A percentile compares a stretch with the other conserved stretches of the same genome.
Evolutionary conservation across 2,113 vertebrate genomes (phyloP).

Genomic region (Nothobranchius furzeri): DNA sequence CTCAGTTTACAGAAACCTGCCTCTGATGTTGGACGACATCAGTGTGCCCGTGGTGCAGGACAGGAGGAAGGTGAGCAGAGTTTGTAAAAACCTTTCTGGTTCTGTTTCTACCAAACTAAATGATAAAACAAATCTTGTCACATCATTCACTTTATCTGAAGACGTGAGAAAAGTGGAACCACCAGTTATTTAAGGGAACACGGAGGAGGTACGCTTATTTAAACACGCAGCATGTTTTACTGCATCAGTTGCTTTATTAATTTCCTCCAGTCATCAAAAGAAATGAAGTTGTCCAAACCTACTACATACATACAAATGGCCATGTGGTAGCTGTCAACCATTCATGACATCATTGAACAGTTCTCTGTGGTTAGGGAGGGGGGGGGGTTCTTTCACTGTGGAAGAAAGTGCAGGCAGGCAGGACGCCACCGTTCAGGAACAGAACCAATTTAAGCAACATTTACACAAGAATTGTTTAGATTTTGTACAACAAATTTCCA

Average conservation of each 20-base stretch:
- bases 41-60: slow-evolving; percentile 18
- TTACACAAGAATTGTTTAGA: slow-evolving; percentile 67
- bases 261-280: slow-evolving; percentile 69
- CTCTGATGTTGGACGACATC: slow-evolving; percentile 18
- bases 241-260: slow-evolving; percentile 89
- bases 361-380: slow-evolving; percentile 2
- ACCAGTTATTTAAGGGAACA: slow-evolving; percentile 14
- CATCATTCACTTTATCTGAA: slow-evolving; percentile 2
- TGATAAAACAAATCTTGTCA: no score
- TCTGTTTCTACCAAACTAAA: no score
- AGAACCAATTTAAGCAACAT: slow-evolving; percentile 72
- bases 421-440: slow-evolving; percentile 60
- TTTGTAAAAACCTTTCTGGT: no score
- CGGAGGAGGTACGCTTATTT: slow-evolving; percentile 8
- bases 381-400: slow-evolving; percentile 45
- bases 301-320: slow-evolving; percentile 75
- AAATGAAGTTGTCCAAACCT: slow-evolving; percentile 73
- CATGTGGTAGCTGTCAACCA: slow-evolving; percentile 70
- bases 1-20: slow-evolving; percentile 82
- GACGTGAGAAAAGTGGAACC: slow-evolving; percentile 19
- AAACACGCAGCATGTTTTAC: slow-evolving; percentile 30
- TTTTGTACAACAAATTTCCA: slow-evolving; percentile 71
- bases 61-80: not conserved
- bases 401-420: slow-evolving; percentile 57
- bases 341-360: not conserved